Conservation (phyloP, 2,888 invertebrate genomes). For the Unio pictorum region DNA sequence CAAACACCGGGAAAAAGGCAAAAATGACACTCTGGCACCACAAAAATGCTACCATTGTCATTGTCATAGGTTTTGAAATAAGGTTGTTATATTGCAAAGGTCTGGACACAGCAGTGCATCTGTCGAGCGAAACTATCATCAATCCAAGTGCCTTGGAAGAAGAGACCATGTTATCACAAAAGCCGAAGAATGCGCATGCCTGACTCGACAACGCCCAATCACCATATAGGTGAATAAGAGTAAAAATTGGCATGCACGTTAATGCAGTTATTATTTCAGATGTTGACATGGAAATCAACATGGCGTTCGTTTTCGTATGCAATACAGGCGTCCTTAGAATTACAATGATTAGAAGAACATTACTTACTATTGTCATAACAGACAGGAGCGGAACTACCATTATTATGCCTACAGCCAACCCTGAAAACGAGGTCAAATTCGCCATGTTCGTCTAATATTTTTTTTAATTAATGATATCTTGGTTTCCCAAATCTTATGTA, state of each 20-base stretch:
- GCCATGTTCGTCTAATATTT: no score
- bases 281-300: conserved; percentile 43
- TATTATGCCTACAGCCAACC: conserved; percentile 8
- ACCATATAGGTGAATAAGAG: conserved; percentile 16
- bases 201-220: conserved; percentile 18
- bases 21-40: conserved; percentile 43
- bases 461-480: no score
- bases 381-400: conserved; percentile 23
- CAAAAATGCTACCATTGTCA: conserved; percentile 20
- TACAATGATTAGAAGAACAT: conserved; percentile 34
- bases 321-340: conserved; percentile 36
- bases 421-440: no score
- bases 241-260: conserved; percentile 41
- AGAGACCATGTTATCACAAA: conserved; percentile 19
- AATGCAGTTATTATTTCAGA: conserved; percentile 43
- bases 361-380: conserved; percentile 22
- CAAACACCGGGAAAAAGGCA: conserved; percentile 33
- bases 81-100: conserved; percentile 47
- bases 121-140: conserved; percentile 47
- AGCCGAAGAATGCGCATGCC: conserved; percentile 27
- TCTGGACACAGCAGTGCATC: conserved; percentile 48
- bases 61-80: conserved; percentile 32
- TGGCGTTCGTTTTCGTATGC: conserved; percentile 51
- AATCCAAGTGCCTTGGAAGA: conserved; percentile 38
- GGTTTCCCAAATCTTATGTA: no score